Evolutionary conservation across 2,113 vertebrate species (phyloP), one percentile per base, ranked within the genome.

Genomic region (Osmerus mordax): DNA sequence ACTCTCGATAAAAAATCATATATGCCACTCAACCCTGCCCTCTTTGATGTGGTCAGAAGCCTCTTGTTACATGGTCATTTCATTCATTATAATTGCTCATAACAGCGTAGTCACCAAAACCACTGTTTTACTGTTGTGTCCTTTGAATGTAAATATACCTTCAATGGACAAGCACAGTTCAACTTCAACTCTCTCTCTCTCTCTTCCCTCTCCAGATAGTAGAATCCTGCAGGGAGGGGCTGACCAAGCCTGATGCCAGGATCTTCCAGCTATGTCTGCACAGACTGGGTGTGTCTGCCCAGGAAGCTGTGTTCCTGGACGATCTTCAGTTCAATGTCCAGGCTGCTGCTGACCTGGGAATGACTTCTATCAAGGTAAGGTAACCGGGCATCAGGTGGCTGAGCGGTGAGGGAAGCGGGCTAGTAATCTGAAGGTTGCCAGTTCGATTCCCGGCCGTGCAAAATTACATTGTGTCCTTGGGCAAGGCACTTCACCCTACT

Each of bases 21-120:
- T 77, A 80, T 92, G 64, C 89, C 91, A 16, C 70, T 90, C 7
- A 86, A 93, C 59, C 86, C 23, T 18, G 78, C 78, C 29, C 90
- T 87, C 67, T 95, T 95, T 73, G 90, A 95, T 65, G 91, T 94
- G 91, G 93, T 95, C 79, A 91, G 91, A 21, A 55, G 18, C n/a
- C 25, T 53, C 18, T 54, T 54, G 8, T 1, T 11, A 67, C 9
- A 1, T 1, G 52, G 0, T 2, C 25, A 53, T 58, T 16, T 47
- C 41, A 47, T 47, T 9, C 9, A 47, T 47, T 12, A 47, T 47
- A 47, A 47, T 11, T 47, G 9, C 41, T 11, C 41, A 41, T 41
- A 41, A 41, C 36, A 47, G 9, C 2, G 9, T 47, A 47, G 41
- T 47, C 41, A 47, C 41, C 41, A 47, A 47, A 47, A 47, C 41